phyloP scores from a whole-genome alignment of 2,888 invertebrate genomes.

The Brachylomia viminalis region DNA sequence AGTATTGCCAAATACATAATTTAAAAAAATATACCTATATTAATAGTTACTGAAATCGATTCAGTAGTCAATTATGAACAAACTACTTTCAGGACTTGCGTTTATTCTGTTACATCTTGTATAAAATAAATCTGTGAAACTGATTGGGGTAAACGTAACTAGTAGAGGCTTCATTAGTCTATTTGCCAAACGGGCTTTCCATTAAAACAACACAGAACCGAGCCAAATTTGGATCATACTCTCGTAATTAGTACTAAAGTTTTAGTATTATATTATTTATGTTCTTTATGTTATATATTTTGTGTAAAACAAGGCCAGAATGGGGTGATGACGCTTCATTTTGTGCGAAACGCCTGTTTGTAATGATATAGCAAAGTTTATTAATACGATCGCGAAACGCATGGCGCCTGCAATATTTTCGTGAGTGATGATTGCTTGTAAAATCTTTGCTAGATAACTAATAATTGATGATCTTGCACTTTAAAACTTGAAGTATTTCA shows the following conservation, averaged over 20 bases:
- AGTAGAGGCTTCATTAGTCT: slow-evolving; percentile 74
- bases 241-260: slow-evolving; percentile 63
- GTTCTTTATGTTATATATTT: slow-evolving; percentile 41
- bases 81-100: no score
- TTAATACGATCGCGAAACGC: neutral
- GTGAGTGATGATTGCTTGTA: slow-evolving; percentile 3
- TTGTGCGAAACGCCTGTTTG: slow-evolving; percentile 50
- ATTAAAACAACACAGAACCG: slow-evolving; percentile 73
- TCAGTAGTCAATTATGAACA: no score
- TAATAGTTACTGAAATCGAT: no score
- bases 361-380: slow-evolving; percentile 53
- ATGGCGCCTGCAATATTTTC: slow-evolving; percentile 38
- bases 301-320: slow-evolving; percentile 31
- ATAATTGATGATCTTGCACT: neutral
- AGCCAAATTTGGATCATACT: slow-evolving; percentile 75
- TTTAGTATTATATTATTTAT: slow-evolving; percentile 62
- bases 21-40: no score
- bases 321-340: slow-evolving; percentile 30
- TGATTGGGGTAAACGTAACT: slow-evolving; percentile 66
- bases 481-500: no score
- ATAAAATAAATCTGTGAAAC: slow-evolving; percentile 48
- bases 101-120: no score
- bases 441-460: slow-evolving; percentile 3
- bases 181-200: slow-evolving; percentile 77
- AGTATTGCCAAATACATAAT: no score